Percentiles rank a stretch among this genome's conserved stretches.
Conservation (phyloP, 2,113 vertebrate species). For the Petromus typicus region DNA sequence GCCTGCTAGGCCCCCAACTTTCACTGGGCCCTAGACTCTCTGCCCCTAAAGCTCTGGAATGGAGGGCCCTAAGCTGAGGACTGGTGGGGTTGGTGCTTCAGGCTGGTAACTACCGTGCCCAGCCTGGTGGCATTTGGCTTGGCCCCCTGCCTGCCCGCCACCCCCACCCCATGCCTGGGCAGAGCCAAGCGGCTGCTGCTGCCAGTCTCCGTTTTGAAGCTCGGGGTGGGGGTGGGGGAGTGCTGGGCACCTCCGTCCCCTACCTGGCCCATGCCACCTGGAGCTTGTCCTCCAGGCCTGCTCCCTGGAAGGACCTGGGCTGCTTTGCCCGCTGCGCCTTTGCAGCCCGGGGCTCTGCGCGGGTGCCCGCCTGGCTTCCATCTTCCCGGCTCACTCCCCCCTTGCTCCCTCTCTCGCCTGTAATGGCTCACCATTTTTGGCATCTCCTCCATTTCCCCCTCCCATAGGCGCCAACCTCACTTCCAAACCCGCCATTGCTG, state of each 20-base stretch:
- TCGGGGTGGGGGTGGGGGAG: slow-evolving; percentile 65
- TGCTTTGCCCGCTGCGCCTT: slow-evolving; percentile 28
- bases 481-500: slow-evolving; percentile 71
- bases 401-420: slow-evolving; percentile 29
- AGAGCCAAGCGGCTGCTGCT: slow-evolving; percentile 74
- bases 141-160: slow-evolving; percentile 72
- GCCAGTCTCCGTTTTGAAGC: slow-evolving; percentile 78
- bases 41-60: neutral
- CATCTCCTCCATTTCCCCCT: slow-evolving; percentile 60
- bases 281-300: neutral
- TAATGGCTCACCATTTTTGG: slow-evolving; percentile 72
- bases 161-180: slow-evolving; percentile 76
- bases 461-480: slow-evolving; percentile 64
- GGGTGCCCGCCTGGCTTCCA: slow-evolving; percentile 60
- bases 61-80: neutral
- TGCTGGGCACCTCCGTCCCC: neutral
- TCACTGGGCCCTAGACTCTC: neutral
- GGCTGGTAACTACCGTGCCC: slow-evolving; percentile 70
- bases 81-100: neutral
- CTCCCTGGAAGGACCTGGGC: neutral
- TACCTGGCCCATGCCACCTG: slow-evolving; percentile 40
- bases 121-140: slow-evolving; percentile 81
- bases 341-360: slow-evolving; percentile 16
- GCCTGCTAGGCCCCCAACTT: neutral
- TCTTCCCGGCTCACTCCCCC: slow-evolving; percentile 41